These are phyloP conservation scores for Thamnaconus septentrionalis DNA, from an alignment of 2,113 vertebrate species.

Conservation along the genomic window DNA sequence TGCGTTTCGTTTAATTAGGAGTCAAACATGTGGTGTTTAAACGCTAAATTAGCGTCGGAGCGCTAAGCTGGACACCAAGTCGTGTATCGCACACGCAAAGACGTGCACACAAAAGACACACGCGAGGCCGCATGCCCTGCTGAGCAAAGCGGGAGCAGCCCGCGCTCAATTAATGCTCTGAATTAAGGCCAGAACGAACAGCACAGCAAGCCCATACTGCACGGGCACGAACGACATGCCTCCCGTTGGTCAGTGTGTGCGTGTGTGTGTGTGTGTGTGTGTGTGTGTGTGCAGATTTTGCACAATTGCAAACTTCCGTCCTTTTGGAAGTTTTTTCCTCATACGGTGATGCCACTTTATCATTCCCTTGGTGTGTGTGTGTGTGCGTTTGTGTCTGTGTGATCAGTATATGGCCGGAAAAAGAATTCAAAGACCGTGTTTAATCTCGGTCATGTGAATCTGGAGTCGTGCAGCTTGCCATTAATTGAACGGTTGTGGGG, in stretches of 20 bases:
- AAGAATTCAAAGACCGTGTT: too few species aligned
- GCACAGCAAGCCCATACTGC: conserved; percentile 19
- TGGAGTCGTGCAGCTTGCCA: too few species aligned
- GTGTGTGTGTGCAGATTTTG: conserved; percentile 13
- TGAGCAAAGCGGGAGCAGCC: conserved; percentile 52
- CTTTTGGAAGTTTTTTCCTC: conserved; percentile 28
- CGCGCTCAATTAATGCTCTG: conserved; percentile 61
- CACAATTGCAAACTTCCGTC: too few species aligned
- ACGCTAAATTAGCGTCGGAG: conserved; percentile 54
- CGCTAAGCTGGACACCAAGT: conserved; percentile 49
- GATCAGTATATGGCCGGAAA: too few species aligned
- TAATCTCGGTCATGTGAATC: too few species aligned
- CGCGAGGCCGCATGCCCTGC: conserved; percentile 22
- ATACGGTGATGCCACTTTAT: too few species aligned
- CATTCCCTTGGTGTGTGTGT: too few species aligned
- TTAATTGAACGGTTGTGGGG: background rate
- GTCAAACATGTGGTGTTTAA: conserved; percentile 67
- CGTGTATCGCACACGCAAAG: conserved; percentile 20
- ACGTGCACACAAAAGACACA: conserved; percentile 1
- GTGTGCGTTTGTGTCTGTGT: too few species aligned
- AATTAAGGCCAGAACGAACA: conserved; percentile 62
- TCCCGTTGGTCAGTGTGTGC: background rate
- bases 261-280: conserved; percentile 3
- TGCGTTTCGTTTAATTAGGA: conserved; percentile 59
- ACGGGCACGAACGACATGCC: background rate